Evolutionary conservation across 1,140 invertebrate species (phyloP).

Genomic region (Manduca sexta): DNA sequence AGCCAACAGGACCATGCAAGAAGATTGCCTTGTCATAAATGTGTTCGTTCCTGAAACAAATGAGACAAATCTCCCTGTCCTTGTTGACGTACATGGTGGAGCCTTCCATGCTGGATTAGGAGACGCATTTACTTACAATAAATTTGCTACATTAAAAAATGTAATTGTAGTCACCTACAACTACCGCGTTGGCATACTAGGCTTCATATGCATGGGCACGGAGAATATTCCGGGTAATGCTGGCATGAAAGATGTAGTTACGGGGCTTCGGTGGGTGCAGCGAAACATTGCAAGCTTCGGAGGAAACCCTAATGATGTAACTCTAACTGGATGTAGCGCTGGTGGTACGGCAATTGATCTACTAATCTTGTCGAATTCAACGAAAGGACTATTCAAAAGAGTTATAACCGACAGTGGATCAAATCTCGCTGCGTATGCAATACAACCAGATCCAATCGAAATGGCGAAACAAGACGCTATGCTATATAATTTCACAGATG

Average conservation of each 20-base stretch:
- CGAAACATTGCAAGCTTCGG: conserved; percentile 8
- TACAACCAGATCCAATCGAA: conserved; percentile 19
- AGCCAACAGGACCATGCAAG: neutral
- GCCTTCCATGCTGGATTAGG: conserved; percentile 8
- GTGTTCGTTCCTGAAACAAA: conserved; percentile 1
- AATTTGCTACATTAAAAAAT: neutral
- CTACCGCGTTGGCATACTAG: conserved; percentile 6
- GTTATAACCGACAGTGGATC: conserved; percentile 7
- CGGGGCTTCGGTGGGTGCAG: conserved; percentile 5
- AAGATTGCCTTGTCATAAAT: conserved; percentile 6
- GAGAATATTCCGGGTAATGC: conserved; percentile 6
- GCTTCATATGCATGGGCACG: conserved; percentile 7
- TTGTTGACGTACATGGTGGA: conserved; percentile 16
- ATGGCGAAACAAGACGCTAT: conserved; percentile 14
- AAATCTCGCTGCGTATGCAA: conserved; percentile 1
- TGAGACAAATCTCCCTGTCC: conserved; percentile 10
- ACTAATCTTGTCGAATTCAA: conserved; percentile 1
- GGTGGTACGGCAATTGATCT: neutral
- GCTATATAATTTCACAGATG: neutral
- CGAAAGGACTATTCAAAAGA: conserved; percentile 5
- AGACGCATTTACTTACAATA: neutral
- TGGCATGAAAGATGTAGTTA: conserved; percentile 9
- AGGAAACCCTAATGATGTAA: neutral
- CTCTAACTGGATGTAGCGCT: conserved; percentile 1
- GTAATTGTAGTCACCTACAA: conserved; percentile 9